A percentile compares a stretch with the other conserved stretches of the same genome.
Conservation (phyloP, 2,797 vertebrate species). For the Artibeus jamaicensis region DNA sequence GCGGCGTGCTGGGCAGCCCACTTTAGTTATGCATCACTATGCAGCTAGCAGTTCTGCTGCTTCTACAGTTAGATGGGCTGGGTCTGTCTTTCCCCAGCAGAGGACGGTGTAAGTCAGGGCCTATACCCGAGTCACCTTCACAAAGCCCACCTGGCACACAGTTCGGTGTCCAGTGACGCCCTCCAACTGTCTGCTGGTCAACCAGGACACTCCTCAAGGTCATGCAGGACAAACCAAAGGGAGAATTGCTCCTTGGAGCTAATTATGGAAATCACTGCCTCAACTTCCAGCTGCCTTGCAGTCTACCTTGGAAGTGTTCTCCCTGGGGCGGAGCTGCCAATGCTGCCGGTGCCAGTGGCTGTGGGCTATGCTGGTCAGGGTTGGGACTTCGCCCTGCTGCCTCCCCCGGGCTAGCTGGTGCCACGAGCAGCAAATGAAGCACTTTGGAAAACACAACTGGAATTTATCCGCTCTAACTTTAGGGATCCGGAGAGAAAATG, state of each 20-base stretch:
- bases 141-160: neutral
- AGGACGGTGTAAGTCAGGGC: neutral
- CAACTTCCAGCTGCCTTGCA: neutral
- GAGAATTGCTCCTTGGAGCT: neutral
- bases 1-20: neutral
- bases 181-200: neutral
- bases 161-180: accelerated
- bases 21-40: accelerated
- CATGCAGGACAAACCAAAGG: neutral
- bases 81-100: neutral
- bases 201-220: neutral
- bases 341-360: neutral
- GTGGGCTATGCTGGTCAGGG: neutral
- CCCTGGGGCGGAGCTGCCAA: neutral
- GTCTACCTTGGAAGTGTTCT: neutral
- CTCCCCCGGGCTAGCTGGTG: neutral
- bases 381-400: neutral
- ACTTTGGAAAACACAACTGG: neutral
- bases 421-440: neutral
- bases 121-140: neutral
- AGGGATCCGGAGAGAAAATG: neutral
- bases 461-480: neutral
- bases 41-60: neutral
- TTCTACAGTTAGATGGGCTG: too few species aligned
- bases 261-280: neutral